Evolutionary conservation across 2,113 vertebrate genomes (phyloP).

Genomic region (Orthonyx spaldingii): DNA sequence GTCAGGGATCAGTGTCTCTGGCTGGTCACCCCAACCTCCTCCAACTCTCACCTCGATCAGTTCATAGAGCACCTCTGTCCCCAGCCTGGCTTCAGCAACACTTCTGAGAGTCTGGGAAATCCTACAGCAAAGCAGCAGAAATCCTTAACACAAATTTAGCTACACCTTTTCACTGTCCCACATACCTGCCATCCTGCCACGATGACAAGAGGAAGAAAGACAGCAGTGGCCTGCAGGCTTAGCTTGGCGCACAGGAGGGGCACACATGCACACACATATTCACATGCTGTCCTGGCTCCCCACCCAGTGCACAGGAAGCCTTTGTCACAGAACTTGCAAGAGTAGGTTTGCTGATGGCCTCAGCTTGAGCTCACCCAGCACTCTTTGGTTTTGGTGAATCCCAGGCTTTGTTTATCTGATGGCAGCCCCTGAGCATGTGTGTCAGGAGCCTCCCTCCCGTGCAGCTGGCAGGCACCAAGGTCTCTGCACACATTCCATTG

Average conservation of each 20-base stretch:
- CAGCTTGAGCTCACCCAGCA: background rate
- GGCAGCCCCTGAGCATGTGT: background rate
- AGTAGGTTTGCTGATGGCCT: background rate
- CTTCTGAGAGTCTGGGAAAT: conserved; percentile 68
- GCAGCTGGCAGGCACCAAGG: background rate
- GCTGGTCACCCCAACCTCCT: background rate
- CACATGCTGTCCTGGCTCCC: background rate
- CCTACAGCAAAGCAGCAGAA: conserved; percentile 50
- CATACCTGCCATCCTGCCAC: background rate
- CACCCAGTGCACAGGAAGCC: background rate
- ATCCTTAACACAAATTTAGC: background rate
- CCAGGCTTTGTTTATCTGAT: background rate
- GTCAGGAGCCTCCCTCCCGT: rapidly evolving
- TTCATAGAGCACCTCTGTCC: conserved; percentile 76
- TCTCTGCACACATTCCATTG: background rate
- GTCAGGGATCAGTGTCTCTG: background rate
- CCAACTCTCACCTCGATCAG: conserved; percentile 75
- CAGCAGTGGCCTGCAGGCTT: background rate
- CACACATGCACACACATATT: background rate
- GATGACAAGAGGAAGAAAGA: background rate
- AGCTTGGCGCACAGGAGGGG: background rate
- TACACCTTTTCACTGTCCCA: background rate
- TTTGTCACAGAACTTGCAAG: background rate
- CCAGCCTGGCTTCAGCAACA: conserved; percentile 65
- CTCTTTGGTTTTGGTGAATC: background rate